A percentile compares a stretch with the other conserved stretches of the same genome.
Evolutionary conservation across 2,113 vertebrate species (phyloP).

Genomic region (Stigmatopora argus): DNA sequence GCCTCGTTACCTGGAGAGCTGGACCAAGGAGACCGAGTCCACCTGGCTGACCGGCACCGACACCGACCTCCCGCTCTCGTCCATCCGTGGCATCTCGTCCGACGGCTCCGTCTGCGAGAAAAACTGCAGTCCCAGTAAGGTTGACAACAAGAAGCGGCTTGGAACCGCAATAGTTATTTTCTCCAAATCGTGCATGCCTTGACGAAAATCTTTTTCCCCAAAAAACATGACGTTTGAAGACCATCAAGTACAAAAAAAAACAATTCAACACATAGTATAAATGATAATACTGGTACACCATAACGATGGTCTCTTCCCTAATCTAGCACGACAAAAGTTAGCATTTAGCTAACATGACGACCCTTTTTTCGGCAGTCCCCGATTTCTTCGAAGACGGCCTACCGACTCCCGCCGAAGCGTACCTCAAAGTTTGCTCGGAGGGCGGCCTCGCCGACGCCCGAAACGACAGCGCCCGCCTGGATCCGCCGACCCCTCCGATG

Average conservation of each 20-base stretch:
- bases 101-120: slow-evolving; percentile 67
- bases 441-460: slow-evolving; percentile 52
- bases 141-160: neutral
- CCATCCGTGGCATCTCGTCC: slow-evolving; percentile 73
- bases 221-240: too few species aligned
- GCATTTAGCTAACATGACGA: neutral
- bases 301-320: neutral
- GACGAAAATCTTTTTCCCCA: too few species aligned
- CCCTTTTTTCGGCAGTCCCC: slow-evolving; percentile 35
- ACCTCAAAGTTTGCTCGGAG: slow-evolving; percentile 72
- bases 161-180: too few species aligned
- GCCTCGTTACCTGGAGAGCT: slow-evolving; percentile 75
- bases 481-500: slow-evolving; percentile 31
- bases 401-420: slow-evolving; percentile 71
- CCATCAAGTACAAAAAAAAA: too few species aligned
- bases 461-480: slow-evolving; percentile 10
- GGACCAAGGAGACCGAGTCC: slow-evolving; percentile 78
- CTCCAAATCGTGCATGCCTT: too few species aligned
- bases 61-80: slow-evolving; percentile 72
- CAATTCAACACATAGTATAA: too few species aligned
- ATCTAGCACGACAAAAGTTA: neutral
- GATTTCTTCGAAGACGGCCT: slow-evolving; percentile 74
- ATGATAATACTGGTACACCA: too few species aligned
- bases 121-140: slow-evolving; percentile 62
- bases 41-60: slow-evolving; percentile 77